Conservation (phyloP, 64 coral and sea anemone species). For the Montipora foliosa region DNA sequence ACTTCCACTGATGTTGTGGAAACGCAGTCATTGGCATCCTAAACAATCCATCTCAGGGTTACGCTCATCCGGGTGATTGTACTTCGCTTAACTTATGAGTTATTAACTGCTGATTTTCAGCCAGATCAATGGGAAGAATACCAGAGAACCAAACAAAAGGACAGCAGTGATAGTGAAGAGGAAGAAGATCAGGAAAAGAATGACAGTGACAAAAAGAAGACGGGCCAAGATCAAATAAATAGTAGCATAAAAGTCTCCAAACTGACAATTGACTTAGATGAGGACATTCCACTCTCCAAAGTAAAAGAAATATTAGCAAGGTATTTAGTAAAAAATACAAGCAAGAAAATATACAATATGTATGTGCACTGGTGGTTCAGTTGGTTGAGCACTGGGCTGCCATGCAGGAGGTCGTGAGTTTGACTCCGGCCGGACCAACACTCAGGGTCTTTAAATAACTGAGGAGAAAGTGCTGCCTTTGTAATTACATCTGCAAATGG, state of each 20-base stretch:
- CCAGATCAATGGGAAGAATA: constrained; percentile 94
- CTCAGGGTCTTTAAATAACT: too few relatives aligned
- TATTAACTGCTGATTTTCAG: constrained; percentile 21
- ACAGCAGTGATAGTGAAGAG: constrained; percentile 59
- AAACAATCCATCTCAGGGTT: too few relatives aligned
- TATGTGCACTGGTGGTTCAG: too few relatives aligned
- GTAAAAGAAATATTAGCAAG: constrained; percentile 44
- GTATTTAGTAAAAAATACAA: not conserved
- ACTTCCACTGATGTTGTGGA: too few relatives aligned
- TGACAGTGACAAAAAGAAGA: not conserved
- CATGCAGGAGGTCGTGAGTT: too few relatives aligned
- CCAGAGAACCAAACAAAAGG: constrained; percentile 57
- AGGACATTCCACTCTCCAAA: constrained; percentile 52
- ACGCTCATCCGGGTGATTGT: too few relatives aligned
- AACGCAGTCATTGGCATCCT: too few relatives aligned
- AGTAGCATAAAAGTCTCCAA: constrained; percentile 4
- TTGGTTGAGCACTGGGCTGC: too few relatives aligned
- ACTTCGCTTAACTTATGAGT: not conserved
- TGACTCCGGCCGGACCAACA: too few relatives aligned
- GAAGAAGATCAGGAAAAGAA: constrained; percentile 1
- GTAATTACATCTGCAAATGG: too few relatives aligned
- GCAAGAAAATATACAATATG: too few relatives aligned
- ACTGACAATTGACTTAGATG: constrained; percentile 34
- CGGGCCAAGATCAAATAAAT: constrained; percentile 30
- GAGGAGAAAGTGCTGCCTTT: too few relatives aligned